Base-by-base conservation (phyloP, 2,888 invertebrate genomes). In the Dynastes tityus region DNA sequence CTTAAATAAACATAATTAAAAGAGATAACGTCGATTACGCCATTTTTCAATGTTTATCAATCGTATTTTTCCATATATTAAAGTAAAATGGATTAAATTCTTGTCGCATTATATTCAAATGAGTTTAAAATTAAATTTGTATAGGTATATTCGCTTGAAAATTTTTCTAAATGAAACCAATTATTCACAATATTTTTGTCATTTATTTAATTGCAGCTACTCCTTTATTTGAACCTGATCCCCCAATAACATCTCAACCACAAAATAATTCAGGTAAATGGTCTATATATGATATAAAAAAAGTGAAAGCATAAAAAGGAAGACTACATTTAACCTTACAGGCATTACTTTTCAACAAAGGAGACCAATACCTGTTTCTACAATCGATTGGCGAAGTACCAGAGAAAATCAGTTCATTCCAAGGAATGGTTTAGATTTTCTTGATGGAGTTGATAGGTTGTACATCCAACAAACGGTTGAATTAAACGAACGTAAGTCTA, bases 381-480 rank as follows among this genome's bases (percentile, higher is more conserved):
- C 92, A 5, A 86, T 91, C 27, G 91, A 92, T 83, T 93, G 93
- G 93, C 89, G 89, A 64, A 90, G 92, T 22, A 91, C 89, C 27
- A 88, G 89, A 63, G 88, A 91, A 5, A 90, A 91, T 0, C 93
- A 93, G 83, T 90, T 93, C 83, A 91, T 92, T 80, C 93, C 94
- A 0, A 88, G 92, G 55, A 90, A 92, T 63, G 95, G 95, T 13
- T 90, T 94, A 80, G 94, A 94, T 85, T 94, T 95, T 86, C 90
- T 95, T 63, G 90, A 91, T 71, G 94, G 94, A 32, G 91, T 93
- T 68, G 91, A 93, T 77, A 93, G 92, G 67, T 88, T 95, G 3
- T 91, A 93, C 81, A 93, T 95, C 78, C 95, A 96, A 85, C 96
- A 96, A 88, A 94, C 95, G 61, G 93, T 95, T 63, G 96, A 96